phyloP scores from a whole-genome alignment of 2,888 invertebrate genomes.

The Lasioglossum figueresi region DNA sequence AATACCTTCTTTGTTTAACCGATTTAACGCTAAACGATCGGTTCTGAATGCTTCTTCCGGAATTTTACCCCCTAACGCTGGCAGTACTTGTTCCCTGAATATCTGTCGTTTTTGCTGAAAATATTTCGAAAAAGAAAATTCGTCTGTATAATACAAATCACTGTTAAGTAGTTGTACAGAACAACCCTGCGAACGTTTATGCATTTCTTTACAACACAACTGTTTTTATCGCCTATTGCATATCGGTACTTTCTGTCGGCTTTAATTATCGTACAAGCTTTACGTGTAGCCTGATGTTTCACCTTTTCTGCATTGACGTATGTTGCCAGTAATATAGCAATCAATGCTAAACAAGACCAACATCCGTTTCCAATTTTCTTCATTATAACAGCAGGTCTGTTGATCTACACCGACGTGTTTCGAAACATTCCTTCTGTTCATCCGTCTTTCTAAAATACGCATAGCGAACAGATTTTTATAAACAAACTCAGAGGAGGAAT shows the following conservation, averaged over 20 bases:
- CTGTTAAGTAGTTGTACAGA: background rate
- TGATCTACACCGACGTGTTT: slow-evolving; percentile 29
- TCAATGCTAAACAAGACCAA: slow-evolving; percentile 48
- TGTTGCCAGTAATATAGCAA: slow-evolving; percentile 17
- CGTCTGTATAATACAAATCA: background rate
- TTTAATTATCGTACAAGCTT: background rate
- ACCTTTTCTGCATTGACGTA: slow-evolving; percentile 59
- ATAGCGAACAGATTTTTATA: background rate
- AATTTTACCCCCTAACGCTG: slow-evolving; percentile 87
- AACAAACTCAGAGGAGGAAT: background rate
- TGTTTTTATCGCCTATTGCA: background rate
- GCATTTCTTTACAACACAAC: background rate
- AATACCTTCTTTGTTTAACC: slow-evolving; percentile 87
- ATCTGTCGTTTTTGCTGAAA: slow-evolving; percentile 86
- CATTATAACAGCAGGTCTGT: slow-evolving; percentile 48
- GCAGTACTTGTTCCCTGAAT: slow-evolving; percentile 87
- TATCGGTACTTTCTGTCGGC: background rate
- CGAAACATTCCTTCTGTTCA: slow-evolving; percentile 29
- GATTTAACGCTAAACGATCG: slow-evolving; percentile 86
- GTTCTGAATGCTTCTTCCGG: slow-evolving; percentile 87
- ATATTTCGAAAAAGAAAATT: background rate
- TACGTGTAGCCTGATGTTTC: slow-evolving; percentile 7
- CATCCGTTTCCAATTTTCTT: slow-evolving; percentile 38
- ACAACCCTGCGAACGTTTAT: background rate
- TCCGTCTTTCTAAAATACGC: slow-evolving; percentile 32